Evolutionary conservation across 2,797 vertebrate species (phyloP), one percentile per base, ranked within the genome.

Genomic region (Knipowitschia caucasica): DNA sequence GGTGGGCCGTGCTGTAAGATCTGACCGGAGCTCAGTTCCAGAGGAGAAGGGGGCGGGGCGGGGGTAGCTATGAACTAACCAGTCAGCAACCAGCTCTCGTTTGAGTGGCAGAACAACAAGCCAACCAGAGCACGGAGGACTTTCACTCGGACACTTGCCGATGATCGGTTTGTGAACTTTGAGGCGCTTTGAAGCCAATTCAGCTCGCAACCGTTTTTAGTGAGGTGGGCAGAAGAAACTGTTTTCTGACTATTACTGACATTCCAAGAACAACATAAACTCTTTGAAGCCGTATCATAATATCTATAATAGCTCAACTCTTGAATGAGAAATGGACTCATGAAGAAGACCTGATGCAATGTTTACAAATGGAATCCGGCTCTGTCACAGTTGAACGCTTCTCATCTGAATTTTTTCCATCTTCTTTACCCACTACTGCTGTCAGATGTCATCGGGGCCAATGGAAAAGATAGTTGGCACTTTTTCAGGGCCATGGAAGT

Each of bases 1-100:
- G 64, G 57, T 23, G 45, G 69, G 73, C 81, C 78, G 75, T 25
- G 67, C 77, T 79, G 76, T 36, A 77, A 87, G 81, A 76, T 82
- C 73, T 77, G 79, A 82, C 69, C 70, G 62, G 73, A 84, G 84
- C 79, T 85, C 82, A 84, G 82, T 73, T 86, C 82, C 83, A 87
- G 76, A 83, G 69, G 62, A 78, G 43, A 80, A 59, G 56, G 76
- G 68, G 27, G 27, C 1, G 17, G 58, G 77, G 69, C 70, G 55
- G 72, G 59, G 55, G 76, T 69, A 80, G 57, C 47, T 26, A 79
- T 50, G 38, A 71, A 74, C 69, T 54, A 69, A 74, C 73, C 54
- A 70, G 74, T 81, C 71, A 74, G 75, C 67, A 67, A 51, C 62
- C 69, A 76, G 57, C 67, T 77, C 72, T 77, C 66, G 62, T 66